Evolutionary conservation across 1,140 invertebrate species (phyloP), one percentile per base, ranked within the genome.

Genomic region (Lepidotrigona ventralis): DNA sequence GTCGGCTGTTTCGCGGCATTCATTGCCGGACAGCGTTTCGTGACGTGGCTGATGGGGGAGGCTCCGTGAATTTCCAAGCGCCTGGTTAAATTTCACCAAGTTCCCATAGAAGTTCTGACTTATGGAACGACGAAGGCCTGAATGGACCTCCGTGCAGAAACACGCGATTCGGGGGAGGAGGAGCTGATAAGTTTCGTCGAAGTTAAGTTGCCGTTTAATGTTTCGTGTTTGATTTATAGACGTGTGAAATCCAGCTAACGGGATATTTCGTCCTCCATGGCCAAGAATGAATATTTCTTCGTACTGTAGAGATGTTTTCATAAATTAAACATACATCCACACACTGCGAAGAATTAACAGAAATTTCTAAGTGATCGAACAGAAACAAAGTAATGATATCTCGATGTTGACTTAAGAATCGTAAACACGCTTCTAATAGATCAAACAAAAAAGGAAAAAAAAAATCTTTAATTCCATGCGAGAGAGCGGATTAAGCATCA

Each of bases 11-110:
- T 56, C 26, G 29, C 58, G 26, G 54, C 68, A 51, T 73, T 79
- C 77, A 79, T 72, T 23, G 77, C 82, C 9, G 82, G 82, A 79
- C 77, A 72, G 77, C 79, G 58, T 79, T 83, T 56, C 82, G 81
- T 79, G 81, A 79, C 69, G 68, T 19, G 68, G 9, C 21, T 63
- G 68, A 70, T 33, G 73, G 23, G 53, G 19, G 63, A 64, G 26
- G n/a, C 19, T 64, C 19, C 33, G 68, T 56, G 66, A 66, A 83
- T 79, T 66, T 72, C 81, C 54, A 29, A 46, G 58, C 29, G 75
- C 21, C 64, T 64, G 74, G 75, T 60, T 60, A 70, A 83, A 83
- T 83, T 83, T 77, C 81, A 23, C 56, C 46, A 64, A 71, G 68
- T 83, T 79, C 75, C 66, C 81, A 79, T 79, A 71, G 58, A 79